Conservation (phyloP, 2,113 vertebrate species). For the Anoura caudifer region DNA sequence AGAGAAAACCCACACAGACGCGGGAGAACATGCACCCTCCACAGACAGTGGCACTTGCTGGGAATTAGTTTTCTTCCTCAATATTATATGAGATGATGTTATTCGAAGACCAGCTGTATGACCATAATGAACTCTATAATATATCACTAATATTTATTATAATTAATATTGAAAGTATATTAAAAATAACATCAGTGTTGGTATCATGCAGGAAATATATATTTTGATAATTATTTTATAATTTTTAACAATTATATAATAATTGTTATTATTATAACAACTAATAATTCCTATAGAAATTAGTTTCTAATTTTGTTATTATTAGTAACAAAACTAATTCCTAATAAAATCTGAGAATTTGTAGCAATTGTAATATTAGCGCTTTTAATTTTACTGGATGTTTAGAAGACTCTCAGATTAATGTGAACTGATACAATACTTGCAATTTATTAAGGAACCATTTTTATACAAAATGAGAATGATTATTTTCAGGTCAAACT, state of each 20-base stretch:
- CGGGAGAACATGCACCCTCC: background rate
- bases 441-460: background rate
- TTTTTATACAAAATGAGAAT: background rate
- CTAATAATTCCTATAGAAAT: background rate
- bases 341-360: background rate
- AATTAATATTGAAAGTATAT: background rate
- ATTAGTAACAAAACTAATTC: background rate
- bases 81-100: background rate
- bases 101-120: background rate
- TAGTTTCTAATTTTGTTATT: background rate
- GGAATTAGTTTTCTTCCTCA: background rate
- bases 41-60: background rate
- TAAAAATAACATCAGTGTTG: background rate
- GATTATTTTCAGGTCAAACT: background rate
- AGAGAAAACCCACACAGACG: background rate
- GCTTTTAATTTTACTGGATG: background rate
- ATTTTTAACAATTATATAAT: background rate
- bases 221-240: background rate
- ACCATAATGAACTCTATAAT: background rate
- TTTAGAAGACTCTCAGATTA: background rate
- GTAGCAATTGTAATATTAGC: background rate
- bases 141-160: background rate
- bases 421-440: background rate
- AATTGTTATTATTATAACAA: too few relatives aligned
- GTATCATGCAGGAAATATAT: background rate